Base-by-base conservation (phyloP, 2,888 invertebrate species). In the Drymonia ruficornis region DNA sequence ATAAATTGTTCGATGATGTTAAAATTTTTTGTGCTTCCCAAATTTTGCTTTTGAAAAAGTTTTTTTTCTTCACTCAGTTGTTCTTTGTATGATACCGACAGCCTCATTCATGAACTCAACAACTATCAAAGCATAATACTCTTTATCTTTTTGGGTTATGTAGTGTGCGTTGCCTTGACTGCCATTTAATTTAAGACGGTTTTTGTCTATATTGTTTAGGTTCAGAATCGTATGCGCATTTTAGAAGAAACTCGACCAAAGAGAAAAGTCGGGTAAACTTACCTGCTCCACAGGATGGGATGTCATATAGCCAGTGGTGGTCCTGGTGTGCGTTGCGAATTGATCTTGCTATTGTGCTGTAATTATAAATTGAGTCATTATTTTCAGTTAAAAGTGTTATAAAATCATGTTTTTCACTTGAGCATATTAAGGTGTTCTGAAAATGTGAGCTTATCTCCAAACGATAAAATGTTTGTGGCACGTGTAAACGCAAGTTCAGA, bases 201-300 rank as follows among this genome's bases (percentile, higher is more conserved):
- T 61, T 63, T 61, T 63, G 51, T 59, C 58, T 56, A 64, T 67
- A 67, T 65, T 63, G 60, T 65, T 75, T 75, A 71, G 76, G 72
- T 73, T 71, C 66, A 76, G 71, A 75, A 73, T 81, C 59, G 73
- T 62, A 72, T 74, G 73, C 70, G 72, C 62, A 70, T 75, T 76
- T 76, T 69, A 50, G 28, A 61, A 65, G 70, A 70, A 69, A 71
- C 65, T 75, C 72, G 65, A 67, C 64, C 68, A 66, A 71, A 73
- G 72, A 75, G 70, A 75, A 74, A 23, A 6, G 23, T 76, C 78
- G 63, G 72, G 81, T 83, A 78, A 85, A 83, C 82, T 84, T 88
- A 87, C 88, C 87, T 87, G 87, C 80, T 74, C 67, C 58, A 61
- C 63, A 69, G 70, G 73, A 78, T 77, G 72, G 75, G 76, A 77